A percentile compares a stretch with the other conserved stretches of the same genome.
phyloP scores from a whole-genome alignment of 2,888 invertebrate species.

The Lacanobia wlatinum region DNA sequence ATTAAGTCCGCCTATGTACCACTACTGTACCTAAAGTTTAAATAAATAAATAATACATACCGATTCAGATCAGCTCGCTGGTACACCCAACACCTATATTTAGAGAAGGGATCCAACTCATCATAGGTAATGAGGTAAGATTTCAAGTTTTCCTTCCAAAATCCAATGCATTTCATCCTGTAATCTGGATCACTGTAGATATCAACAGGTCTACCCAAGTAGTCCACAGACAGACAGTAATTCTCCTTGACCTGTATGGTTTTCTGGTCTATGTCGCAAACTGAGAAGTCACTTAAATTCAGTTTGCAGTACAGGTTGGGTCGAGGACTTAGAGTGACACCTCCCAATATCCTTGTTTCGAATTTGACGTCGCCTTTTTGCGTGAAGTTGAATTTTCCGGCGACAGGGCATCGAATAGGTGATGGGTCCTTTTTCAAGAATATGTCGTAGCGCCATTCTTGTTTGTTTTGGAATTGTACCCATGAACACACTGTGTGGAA shows the following conservation, averaged over 20 bases:
- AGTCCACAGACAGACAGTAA: slow-evolving; percentile 98
- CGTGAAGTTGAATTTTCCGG: slow-evolving; percentile 98
- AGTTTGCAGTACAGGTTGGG: slow-evolving; percentile 98
- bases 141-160: slow-evolving; percentile 99
- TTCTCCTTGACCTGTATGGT: slow-evolving; percentile 98
- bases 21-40: too few relatives aligned
- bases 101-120: slow-evolving; percentile 98
- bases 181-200: slow-evolving; percentile 99
- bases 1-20: too few relatives aligned
- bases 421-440: slow-evolving; percentile 97
- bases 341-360: slow-evolving; percentile 98
- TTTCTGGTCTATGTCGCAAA: slow-evolving; percentile 98
- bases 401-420: slow-evolving; percentile 98
- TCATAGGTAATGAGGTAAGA: slow-evolving; percentile 99
- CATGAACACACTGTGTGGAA: slow-evolving; percentile 98
- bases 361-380: slow-evolving; percentile 97
- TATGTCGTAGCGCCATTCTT: slow-evolving; percentile 96
- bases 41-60: slow-evolving; percentile 77
- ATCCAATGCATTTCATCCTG: slow-evolving; percentile 98
- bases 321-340: slow-evolving; percentile 98
- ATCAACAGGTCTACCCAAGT: slow-evolving; percentile 98
- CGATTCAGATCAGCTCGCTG: slow-evolving; percentile 98
- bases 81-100: slow-evolving; percentile 99
- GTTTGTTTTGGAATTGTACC: slow-evolving; percentile 96
- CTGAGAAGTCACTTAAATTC: slow-evolving; percentile 98